Base-by-base conservation (phyloP, 2,113 vertebrate genomes). In the Triplophysa dalaica region DNA sequence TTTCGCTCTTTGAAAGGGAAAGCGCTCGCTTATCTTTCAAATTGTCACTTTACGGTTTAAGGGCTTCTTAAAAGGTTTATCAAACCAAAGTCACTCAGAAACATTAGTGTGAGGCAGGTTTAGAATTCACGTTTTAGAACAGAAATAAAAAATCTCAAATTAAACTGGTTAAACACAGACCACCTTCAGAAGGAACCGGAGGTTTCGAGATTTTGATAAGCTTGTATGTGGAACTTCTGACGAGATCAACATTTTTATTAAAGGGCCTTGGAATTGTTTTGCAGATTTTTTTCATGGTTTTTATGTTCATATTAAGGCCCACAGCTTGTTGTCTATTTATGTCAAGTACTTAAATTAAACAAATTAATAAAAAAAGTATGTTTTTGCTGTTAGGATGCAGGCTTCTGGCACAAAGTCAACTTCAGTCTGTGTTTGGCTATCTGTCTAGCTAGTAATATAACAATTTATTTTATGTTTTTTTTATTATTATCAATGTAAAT, bases 1-100 rank as follows among this genome's bases (percentile, higher is more conserved):
- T 61, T 72, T 70, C 13, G 33, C 76, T 68, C 70, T 79, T 65
- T 66, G 62, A 77, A 77, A 77, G 17, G 29, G 14, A 65, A 62
- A 77, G 48, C 12, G 10, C 24, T 77, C 52, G 75, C 24, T 65
- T 52, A 52, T 77, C 75, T 77, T 77, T 65, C 24, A 77, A 77
- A 65, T 65, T 38, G 43, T 65, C 73, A 62, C 60, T 63, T 75
- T 21, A 75, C 33, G 43, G 70, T 43, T 56, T n/a, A 56, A 56
- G 19, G 19, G 54, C 17, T 56, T 73, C n/a, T 33, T 60, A 41
- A 62, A 75, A 10, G 21, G 72, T 75, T 60, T 41, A 74, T 62
- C 56, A 76, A 64, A 64, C 61, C 19, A 64, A 26, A 76, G 74
- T 76, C 45, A 38, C 16, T 64, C 29, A 61, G 54, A 64, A 52